Conservation (phyloP, 2,113 vertebrate genomes). For the Nicator chloris region DNA sequence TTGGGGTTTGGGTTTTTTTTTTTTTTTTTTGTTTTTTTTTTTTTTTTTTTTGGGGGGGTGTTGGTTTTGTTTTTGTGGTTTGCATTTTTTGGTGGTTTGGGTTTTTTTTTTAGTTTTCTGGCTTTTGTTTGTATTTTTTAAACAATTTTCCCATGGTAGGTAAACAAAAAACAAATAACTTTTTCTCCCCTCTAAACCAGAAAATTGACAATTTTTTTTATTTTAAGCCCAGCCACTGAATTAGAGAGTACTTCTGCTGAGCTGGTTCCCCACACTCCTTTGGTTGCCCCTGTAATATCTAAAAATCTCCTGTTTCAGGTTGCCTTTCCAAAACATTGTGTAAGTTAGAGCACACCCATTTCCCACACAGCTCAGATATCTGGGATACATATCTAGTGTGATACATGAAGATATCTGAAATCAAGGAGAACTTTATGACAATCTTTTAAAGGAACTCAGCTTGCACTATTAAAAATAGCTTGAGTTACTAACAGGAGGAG, state of each 20-base stretch:
- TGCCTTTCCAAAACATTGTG: background rate
- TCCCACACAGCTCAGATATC: background rate
- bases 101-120: background rate
- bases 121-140: background rate
- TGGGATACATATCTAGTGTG: background rate
- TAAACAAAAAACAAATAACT: background rate
- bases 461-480: background rate
- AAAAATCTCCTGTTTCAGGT: background rate
- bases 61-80: background rate
- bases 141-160: background rate
- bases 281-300: background rate
- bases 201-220: background rate
- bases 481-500: background rate
- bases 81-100: too few species aligned
- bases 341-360: background rate
- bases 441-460: background rate
- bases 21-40: background rate
- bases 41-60: too few species aligned
- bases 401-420: background rate
- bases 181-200: background rate
- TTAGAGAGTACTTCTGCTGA: background rate
- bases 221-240: background rate
- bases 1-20: too few species aligned
- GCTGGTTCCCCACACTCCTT: background rate
- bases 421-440: background rate